A percentile compares a stretch with the other conserved stretches of the same genome.
phyloP scores from a whole-genome alignment of 2,797 vertebrate genomes.

The Darevskia nairensis region DNA sequence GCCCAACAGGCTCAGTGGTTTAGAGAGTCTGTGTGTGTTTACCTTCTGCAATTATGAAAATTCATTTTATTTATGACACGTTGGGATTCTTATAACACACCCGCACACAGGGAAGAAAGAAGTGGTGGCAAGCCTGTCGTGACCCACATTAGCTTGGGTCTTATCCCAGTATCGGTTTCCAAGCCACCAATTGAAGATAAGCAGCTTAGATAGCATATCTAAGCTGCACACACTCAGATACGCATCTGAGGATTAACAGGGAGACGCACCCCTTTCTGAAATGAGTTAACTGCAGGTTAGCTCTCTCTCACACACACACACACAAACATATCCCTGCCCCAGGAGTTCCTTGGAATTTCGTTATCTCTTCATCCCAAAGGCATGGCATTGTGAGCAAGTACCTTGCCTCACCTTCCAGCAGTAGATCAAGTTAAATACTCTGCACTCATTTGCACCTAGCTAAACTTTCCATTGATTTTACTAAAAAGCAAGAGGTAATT shows the following conservation, averaged over 20 bases:
- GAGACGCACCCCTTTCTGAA: neutral
- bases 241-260: neutral
- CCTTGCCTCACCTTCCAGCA: neutral
- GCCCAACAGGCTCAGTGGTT: too few relatives aligned
- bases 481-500: constrained; percentile 53
- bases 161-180: neutral
- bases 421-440: constrained; percentile 34
- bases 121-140: neutral
- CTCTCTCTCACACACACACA: neutral
- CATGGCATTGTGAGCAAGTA: neutral
- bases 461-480: constrained; percentile 45
- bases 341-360: neutral
- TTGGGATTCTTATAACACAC: neutral
- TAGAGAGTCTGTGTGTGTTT: too few relatives aligned
- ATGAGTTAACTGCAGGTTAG: neutral
- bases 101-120: neutral
- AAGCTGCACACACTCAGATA: neutral
- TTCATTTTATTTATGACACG: too few relatives aligned
- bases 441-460: neutral
- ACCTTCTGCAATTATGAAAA: too few relatives aligned
- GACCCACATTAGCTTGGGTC: neutral
- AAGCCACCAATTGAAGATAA: neutral
- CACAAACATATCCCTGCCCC: neutral
- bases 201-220: neutral
- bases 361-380: neutral